Percentiles rank a stretch among this genome's conserved stretches.
phyloP scores from a whole-genome alignment of 2,888 invertebrate genomes.

The Heliconius aoede region DNA sequence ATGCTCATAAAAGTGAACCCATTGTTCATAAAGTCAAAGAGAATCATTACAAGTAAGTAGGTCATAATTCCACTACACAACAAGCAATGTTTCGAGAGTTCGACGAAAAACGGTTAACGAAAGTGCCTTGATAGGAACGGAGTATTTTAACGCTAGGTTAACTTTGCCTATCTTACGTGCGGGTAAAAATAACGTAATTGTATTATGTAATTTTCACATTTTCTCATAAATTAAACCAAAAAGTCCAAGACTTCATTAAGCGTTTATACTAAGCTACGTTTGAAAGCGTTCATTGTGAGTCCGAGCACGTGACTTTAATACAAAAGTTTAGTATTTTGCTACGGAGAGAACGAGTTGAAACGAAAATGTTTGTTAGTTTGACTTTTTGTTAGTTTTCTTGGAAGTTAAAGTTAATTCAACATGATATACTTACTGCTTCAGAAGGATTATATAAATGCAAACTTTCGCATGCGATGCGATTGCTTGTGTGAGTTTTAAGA shows the following conservation, averaged over 20 bases:
- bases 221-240: background rate
- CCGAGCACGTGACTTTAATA: slow-evolving; percentile 15
- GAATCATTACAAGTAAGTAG: no score
- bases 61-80: no score
- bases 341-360: background rate
- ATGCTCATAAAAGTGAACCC: no score
- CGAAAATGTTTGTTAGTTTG: background rate
- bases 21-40: no score
- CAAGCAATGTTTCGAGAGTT: no score
- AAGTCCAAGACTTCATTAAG: slow-evolving; percentile 3
- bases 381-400: slow-evolving; percentile 8
- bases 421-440: background rate
- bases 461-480: background rate
- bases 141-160: no score
- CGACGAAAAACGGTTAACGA: no score
- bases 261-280: background rate
- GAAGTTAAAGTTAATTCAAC: background rate
- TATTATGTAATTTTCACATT: background rate
- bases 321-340: background rate
- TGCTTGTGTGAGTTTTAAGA: background rate
- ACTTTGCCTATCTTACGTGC: no score
- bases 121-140: no score
- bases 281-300: background rate
- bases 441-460: background rate
- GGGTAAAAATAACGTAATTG: no score